Base-by-base conservation (phyloP, 2,888 invertebrate genomes). In the Embidobia sp. region DNA sequence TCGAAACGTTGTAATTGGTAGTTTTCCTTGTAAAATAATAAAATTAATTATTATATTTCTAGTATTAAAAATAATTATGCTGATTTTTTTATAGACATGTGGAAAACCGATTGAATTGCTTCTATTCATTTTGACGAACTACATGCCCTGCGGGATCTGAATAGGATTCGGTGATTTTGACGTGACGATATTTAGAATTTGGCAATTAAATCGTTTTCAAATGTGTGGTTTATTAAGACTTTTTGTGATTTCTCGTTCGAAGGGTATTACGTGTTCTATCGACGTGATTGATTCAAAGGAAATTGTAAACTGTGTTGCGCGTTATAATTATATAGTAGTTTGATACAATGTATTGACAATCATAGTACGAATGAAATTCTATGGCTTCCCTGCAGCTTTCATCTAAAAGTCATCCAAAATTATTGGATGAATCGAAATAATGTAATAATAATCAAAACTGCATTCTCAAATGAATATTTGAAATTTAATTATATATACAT, bases 181-280 rank as follows among this genome's bases (percentile, higher is more conserved):
- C 86, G 86, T 87, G 87, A 82, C 83, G 82, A 83, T 84, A 86
- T 83, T 79, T 80, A 80, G 83, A 82, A 85, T 87, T 87, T 84
- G 85, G 77, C 83, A 87, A 88, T 88, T 88, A 86, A 86, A 87
- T 85, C 82, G 80, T 79, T 79, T 80, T 78, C 78, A 31, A 37
- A 48, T 46, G 15, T 22, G 42, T 37, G 61, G 61, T 53, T 61
- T 61, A 61, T 70, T 59, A 51, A 67, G 44, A 70, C 61, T 61
- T 53, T 51, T 61, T 70, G 70, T 61, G 18, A 46, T 29, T 44
- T 49, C 8, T 6, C n/a, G 15, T 46, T 48, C 11, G 55, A 57
- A 37, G 35, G 46, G 48, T n/a, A n/a, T 40, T 11, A 35, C 15
- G 13, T 44, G 44, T n/a, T 11, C 11, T 10, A 44, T 49, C 29